Evolutionary conservation across 2,888 invertebrate genomes (phyloP), one percentile per base, ranked within the genome.

Genomic region (Furcula furcula): DNA sequence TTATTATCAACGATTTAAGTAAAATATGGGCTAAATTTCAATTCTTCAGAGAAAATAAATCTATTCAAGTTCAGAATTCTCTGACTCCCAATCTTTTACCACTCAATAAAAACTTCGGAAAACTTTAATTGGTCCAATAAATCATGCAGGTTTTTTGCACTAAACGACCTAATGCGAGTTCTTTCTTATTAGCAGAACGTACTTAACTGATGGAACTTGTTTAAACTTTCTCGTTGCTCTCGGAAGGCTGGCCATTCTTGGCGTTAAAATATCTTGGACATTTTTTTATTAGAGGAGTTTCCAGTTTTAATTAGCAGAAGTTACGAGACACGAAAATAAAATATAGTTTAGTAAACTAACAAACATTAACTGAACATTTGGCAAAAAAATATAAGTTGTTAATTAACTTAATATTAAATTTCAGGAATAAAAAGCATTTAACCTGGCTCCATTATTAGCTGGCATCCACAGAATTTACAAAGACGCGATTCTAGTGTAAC

Each of bases 111-210:
- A 45, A 58, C 50, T 45, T 46, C 7, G 14, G 22, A 11, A 13
- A 55, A 55, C 47, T 58, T 40, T 58, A 55, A 50, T 50, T 50
- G 40, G 30, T 45, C 29, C 25, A 40, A 26, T 55, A 54, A 49
- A 57, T 55, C 55, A 54, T 46, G 33, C 43, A 50, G 32, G 38
- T 47, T 47, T 42, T 41, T 46, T 45, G 27, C 40, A 50, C 41
- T 58, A 55, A 58, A 47, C 43, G 51, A 26, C 30, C 10, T 58
- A 55, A 55, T 50, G 55, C 41, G 55, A 58, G 29, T 55, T 55
- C 38, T 58, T 55, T 47, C 45, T 55, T 54, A 43, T 42, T 54
- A 50, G 45, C 45, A 45, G 40, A 39, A 46, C 22, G 43, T 45
- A 55, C 38, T 55, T 55, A 36, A 45, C 54, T 29, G 44, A 18